phyloP scores from a whole-genome alignment of 2,797 vertebrate genomes.

The Tenualosa ilisha region DNA sequence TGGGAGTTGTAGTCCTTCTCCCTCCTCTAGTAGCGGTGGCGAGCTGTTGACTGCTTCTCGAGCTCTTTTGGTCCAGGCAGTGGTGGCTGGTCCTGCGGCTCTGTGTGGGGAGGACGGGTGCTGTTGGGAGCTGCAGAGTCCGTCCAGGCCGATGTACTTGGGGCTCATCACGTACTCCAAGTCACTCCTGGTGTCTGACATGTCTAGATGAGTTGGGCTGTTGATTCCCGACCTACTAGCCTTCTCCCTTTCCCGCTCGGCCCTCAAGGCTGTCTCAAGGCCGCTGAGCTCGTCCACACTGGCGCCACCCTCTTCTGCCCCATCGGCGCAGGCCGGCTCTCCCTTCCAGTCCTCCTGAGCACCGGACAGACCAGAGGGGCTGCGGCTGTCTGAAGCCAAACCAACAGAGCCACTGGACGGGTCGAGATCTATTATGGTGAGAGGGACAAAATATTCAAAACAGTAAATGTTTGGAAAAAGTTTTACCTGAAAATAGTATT shows the following conservation, averaged over 20 bases:
- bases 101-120: conserved; percentile 51
- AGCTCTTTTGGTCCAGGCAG: conserved; percentile 71
- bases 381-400: conserved; percentile 30
- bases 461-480: background rate
- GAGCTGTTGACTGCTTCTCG: conserved; percentile 65
- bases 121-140: conserved; percentile 71
- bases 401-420: conserved; percentile 55
- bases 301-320: conserved; percentile 66
- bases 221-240: conserved; percentile 35
- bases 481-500: background rate
- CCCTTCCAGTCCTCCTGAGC: conserved; percentile 64
- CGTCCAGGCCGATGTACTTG: conserved; percentile 80
- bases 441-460: background rate
- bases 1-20: conserved; percentile 69
- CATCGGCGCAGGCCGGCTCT: conserved; percentile 53
- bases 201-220: conserved; percentile 25
- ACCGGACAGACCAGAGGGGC: conserved; percentile 32
- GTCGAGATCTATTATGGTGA: conserved; percentile 54
- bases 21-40: conserved; percentile 68
- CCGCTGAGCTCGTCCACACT: conserved; percentile 72
- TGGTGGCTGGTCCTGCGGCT: conserved; percentile 59
- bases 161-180: conserved; percentile 56
- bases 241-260: conserved; percentile 70
- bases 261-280: conserved; percentile 73
- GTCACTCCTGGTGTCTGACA: conserved; percentile 32